Conservation (phyloP, 2,888 invertebrate species). For the Odontomyia ornata region DNA sequence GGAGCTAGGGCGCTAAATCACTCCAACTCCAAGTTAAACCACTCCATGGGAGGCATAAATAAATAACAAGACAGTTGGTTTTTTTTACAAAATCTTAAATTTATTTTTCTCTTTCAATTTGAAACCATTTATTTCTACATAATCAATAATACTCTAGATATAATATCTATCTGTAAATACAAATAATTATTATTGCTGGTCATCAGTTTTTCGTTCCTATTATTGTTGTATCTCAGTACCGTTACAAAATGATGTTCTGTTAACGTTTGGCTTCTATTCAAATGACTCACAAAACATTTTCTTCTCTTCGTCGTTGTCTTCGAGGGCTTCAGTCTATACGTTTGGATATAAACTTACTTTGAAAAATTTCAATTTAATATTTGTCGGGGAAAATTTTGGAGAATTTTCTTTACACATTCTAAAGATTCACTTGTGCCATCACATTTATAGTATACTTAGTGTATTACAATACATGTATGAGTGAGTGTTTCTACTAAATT, state of each 20-base stretch:
- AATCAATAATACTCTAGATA: conserved; percentile 44
- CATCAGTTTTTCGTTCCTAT: background rate
- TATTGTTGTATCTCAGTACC: background rate
- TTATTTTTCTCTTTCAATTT: conserved; percentile 41
- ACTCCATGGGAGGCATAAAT: too few relatives aligned
- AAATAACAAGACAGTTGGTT: too few relatives aligned
- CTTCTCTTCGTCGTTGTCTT: conserved; percentile 36
- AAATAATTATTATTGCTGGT: conserved; percentile 35
- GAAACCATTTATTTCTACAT: conserved; percentile 39
- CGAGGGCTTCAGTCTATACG: conserved; percentile 45
- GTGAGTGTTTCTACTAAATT: conserved; percentile 8
- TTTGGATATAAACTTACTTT: conserved; percentile 35
- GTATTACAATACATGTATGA: background rate
- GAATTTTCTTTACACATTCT: conserved; percentile 4
- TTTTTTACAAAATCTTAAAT: conserved; percentile 42
- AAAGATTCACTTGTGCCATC: background rate
- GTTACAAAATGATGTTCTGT: background rate
- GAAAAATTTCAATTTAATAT: background rate
- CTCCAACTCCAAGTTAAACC: too few relatives aligned
- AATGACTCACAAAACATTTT: conserved; percentile 10
- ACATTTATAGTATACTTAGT: background rate
- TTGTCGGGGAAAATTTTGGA: background rate
- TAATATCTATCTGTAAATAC: conserved; percentile 38
- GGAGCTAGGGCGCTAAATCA: too few relatives aligned
- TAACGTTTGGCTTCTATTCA: background rate